phyloP scores from a whole-genome alignment of 1,140 invertebrate species.

The Bombus pyrosoma region DNA sequence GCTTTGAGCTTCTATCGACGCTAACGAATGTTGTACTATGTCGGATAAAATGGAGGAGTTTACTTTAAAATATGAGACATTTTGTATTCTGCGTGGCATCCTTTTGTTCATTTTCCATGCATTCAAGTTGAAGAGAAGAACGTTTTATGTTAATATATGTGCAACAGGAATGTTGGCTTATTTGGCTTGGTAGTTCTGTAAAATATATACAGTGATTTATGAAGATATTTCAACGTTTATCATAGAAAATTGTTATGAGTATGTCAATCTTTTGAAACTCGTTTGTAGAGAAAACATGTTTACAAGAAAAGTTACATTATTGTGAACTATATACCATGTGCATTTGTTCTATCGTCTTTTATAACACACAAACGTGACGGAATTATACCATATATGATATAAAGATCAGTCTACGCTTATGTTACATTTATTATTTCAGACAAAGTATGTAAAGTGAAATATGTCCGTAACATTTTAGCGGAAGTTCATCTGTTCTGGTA shows the following conservation, averaged over 20 bases:
- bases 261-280: too few species aligned
- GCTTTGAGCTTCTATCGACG: not conserved
- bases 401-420: not conserved
- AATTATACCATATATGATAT: not conserved
- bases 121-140: not conserved
- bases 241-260: too few species aligned
- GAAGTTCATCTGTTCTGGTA: too few species aligned
- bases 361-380: too few species aligned
- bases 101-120: not conserved
- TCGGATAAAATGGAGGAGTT: not conserved
- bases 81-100: not conserved
- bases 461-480: not conserved
- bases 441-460: not conserved
- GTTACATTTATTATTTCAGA: not conserved
- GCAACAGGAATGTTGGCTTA: too few species aligned
- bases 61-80: conserved; percentile 5
- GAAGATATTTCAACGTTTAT: too few species aligned
- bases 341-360: not conserved
- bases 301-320: too few species aligned
- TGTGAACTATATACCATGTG: too few species aligned
- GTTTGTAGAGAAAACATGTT: too few species aligned
- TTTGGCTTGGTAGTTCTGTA: too few species aligned
- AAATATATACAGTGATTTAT: too few species aligned
- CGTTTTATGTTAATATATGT: not conserved
- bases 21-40: not conserved